Evolutionary conservation across 2,888 invertebrate genomes (phyloP).

Genomic region (Tiliacea citrago): DNA sequence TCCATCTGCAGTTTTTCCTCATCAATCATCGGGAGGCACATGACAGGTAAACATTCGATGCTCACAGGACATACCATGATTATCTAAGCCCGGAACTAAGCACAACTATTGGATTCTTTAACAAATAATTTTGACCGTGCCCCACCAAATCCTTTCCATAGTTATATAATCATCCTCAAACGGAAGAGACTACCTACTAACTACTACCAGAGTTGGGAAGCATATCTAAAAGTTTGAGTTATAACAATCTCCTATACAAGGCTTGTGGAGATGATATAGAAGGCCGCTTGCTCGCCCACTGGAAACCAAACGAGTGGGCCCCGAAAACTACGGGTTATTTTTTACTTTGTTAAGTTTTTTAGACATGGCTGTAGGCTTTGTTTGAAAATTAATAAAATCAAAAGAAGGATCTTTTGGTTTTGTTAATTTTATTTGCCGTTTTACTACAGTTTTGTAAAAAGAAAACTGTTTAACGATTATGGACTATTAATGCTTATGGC

Average conservation of each 20-base stretch:
- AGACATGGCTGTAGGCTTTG: background rate
- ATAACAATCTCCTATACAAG: slow-evolving; percentile 41
- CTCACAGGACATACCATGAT: too few relatives aligned
- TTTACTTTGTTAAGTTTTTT: background rate
- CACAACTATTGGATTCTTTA: too few relatives aligned
- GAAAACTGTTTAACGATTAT: background rate
- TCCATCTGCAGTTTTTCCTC: too few relatives aligned
- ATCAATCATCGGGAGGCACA: too few relatives aligned
- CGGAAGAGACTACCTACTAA: background rate
- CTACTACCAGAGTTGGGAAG: background rate
- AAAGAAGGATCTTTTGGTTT: too few relatives aligned
- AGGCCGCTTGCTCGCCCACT: slow-evolving; percentile 61
- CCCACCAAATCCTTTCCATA: background rate
- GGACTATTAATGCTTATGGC: background rate
- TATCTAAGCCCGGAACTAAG: too few relatives aligned
- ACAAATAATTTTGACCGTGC: too few relatives aligned
- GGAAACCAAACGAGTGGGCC: slow-evolving; percentile 60
- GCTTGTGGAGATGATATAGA: slow-evolving; percentile 39
- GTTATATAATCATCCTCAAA: background rate
- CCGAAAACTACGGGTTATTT: slow-evolving; percentile 25
- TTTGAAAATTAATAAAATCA: background rate
- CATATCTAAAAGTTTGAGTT: slow-evolving; percentile 50
- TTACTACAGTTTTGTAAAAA: background rate
- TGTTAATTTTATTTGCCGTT: background rate
- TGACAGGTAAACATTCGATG: too few relatives aligned